phyloP scores from a whole-genome alignment of 2,888 invertebrate species.

The Synanthedon vespiformis region DNA sequence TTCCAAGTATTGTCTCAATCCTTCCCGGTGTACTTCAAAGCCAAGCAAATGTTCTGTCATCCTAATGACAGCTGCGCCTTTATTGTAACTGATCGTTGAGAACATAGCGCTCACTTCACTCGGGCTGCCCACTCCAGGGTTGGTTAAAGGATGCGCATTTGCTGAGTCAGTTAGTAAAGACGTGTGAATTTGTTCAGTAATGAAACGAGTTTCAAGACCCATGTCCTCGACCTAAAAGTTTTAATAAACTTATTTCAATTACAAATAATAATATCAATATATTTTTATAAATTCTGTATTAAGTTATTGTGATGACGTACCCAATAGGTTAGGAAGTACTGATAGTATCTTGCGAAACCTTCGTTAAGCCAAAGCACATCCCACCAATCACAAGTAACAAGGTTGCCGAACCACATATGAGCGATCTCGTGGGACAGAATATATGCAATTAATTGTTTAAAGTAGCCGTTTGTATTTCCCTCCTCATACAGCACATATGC shows the following conservation, averaged over 20 bases:
- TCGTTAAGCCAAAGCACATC: conserved; percentile 75
- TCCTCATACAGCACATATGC: conserved; percentile 56
- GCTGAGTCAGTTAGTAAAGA: conserved; percentile 73
- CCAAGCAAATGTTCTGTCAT: conserved; percentile 77
- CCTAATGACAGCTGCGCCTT: conserved; percentile 75
- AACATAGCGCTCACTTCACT: conserved; percentile 73
- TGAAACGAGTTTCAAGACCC: conserved; percentile 77
- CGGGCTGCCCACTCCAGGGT: conserved; percentile 66
- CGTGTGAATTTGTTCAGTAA: conserved; percentile 75
- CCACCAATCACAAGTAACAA: conserved; percentile 76
- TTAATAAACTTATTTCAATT: not conserved
- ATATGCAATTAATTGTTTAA: conserved; percentile 67
- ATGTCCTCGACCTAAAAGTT: conserved; percentile 71
- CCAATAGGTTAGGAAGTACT: conserved; percentile 74
- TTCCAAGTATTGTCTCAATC: conserved; percentile 68
- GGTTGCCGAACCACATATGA: conserved; percentile 81
- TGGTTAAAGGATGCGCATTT: conserved; percentile 71
- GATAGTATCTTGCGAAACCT: conserved; percentile 79
- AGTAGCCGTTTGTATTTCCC: conserved; percentile 40
- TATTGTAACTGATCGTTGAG: conserved; percentile 76
- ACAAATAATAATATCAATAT: not conserved
- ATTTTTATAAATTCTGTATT: too few relatives aligned
- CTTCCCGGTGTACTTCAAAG: conserved; percentile 53
- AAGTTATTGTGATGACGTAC: conserved; percentile 29
- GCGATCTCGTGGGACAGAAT: conserved; percentile 78